These are phyloP conservation scores for Acrossocheilus wenchowensis DNA, from an alignment of 2,797 vertebrate genomes.

Conservation along the genomic window DNA sequence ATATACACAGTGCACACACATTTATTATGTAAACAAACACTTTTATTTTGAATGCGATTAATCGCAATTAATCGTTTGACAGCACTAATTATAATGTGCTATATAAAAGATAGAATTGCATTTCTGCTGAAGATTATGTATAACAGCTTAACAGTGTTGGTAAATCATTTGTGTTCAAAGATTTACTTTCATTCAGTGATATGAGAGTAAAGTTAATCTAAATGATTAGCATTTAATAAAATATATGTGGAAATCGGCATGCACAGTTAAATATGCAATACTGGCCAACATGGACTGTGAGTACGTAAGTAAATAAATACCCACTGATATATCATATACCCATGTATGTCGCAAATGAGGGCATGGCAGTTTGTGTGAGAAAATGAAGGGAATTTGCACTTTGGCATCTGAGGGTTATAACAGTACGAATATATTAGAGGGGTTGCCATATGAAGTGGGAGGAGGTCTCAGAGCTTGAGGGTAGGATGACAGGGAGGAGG, in stretches of 20 bases:
- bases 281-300: not conserved
- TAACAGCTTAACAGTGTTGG: not conserved
- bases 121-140: not conserved
- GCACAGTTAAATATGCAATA: not conserved
- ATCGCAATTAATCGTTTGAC: not conserved
- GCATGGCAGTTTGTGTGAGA: not conserved
- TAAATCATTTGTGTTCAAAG: not conserved
- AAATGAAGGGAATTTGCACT: not conserved
- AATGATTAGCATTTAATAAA: not conserved
- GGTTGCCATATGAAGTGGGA: not conserved
- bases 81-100: not conserved
- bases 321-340: not conserved
- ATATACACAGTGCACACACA: not conserved
- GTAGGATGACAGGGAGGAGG: not conserved
- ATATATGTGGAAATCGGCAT: not conserved
- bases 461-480: not conserved
- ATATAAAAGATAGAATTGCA: not conserved
- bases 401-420: constrained; percentile 68
- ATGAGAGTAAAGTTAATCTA: not conserved
- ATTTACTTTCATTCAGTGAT: not conserved
- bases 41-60: not conserved
- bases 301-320: not conserved
- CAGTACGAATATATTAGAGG: not conserved
- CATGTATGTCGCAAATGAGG: not conserved
- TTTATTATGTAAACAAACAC: not conserved